Evolutionary conservation across 2,888 invertebrate genomes (phyloP).

Genomic region (Agonopterix subpropinquella): DNA sequence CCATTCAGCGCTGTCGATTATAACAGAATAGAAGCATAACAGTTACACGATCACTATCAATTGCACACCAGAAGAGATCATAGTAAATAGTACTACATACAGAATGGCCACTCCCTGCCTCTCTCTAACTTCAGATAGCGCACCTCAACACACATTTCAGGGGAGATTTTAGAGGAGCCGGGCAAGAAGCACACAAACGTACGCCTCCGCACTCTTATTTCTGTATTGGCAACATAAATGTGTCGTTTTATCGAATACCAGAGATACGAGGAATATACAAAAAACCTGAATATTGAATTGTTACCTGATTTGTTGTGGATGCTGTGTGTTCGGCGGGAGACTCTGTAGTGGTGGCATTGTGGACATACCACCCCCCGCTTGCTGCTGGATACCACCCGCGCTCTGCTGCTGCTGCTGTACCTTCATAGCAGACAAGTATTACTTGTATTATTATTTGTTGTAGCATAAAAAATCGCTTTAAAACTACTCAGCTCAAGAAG

Average conservation of each 20-base stretch:
- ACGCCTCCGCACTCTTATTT: no score
- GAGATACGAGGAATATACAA: no score
- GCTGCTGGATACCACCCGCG: slow-evolving; percentile 50
- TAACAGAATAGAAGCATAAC: not conserved
- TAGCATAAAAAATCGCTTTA: not conserved
- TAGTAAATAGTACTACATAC: no score
- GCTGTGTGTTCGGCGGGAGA: slow-evolving; percentile 73
- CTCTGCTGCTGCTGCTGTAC: slow-evolving; percentile 50
- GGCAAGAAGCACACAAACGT: no score
- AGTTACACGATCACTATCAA: no score
- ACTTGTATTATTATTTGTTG: no score
- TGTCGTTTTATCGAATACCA: no score
- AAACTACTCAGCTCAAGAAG: not conserved
- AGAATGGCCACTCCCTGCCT: no score
- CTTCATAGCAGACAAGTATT: slow-evolving; percentile 16
- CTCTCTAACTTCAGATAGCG: no score
- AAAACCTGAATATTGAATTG: not conserved
- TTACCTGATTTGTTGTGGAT: slow-evolving; percentile 75
- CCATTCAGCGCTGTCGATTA: slow-evolving; percentile 76
- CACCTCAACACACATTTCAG: no score
- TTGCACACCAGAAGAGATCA: not conserved
- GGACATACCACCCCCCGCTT: slow-evolving; percentile 77
- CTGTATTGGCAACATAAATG: no score
- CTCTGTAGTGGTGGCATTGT: slow-evolving; percentile 87
- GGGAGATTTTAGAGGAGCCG: no score